A percentile compares a stretch with the other conserved stretches of the same genome.
These are phyloP conservation scores for Delphinus delphis DNA, from an alignment of 2,113 vertebrate genomes.

Conservation along the genomic window DNA sequence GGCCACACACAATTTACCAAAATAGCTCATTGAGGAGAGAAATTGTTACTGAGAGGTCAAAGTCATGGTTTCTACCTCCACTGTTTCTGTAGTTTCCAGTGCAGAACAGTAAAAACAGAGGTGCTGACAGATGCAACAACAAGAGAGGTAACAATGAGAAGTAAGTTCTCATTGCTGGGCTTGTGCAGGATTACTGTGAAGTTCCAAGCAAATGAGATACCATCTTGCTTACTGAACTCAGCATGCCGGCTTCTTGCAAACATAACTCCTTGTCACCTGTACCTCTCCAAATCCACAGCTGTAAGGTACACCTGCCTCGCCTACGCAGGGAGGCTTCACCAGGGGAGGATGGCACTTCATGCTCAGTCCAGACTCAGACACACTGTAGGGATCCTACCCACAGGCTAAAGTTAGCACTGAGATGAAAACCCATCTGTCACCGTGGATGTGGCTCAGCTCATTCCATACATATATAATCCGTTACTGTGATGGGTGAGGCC, in stretches of 20 bases:
- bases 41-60: neutral
- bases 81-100: constrained; percentile 48
- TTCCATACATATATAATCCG: neutral
- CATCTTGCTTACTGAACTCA: constrained; percentile 15
- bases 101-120: neutral
- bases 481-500: neutral
- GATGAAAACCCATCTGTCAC: neutral
- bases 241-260: neutral
- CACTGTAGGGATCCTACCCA: neutral
- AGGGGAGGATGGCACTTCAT: neutral
- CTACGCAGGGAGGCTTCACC: neutral
- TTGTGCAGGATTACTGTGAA: constrained; percentile 12
- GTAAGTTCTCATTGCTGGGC: neutral
- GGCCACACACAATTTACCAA: neutral
- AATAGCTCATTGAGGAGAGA: neutral
- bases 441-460: neutral
- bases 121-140: constrained; percentile 40
- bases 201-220: constrained; percentile 44
- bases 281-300: neutral
- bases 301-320: neutral
- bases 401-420: neutral
- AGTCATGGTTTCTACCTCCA: constrained; percentile 66
- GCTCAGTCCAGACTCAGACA: neutral
- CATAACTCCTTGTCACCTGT: neutral
- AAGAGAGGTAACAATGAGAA: neutral